Conservation (phyloP, 2,797 vertebrate species). For the Poecilia gillii region DNA sequence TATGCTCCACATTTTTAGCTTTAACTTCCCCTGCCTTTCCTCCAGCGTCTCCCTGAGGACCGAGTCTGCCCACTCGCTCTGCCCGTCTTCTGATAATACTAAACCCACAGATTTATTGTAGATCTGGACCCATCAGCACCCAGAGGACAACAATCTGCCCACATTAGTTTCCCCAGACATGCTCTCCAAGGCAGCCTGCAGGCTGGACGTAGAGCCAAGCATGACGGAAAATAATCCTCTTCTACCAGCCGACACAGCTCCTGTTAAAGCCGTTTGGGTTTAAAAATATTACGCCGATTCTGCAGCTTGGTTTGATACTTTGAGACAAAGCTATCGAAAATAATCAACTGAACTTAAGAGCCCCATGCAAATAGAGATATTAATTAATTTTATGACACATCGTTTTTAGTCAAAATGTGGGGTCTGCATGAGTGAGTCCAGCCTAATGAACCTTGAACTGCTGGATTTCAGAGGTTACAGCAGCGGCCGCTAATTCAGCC, state of each 20-base stretch:
- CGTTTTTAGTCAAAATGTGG: background rate
- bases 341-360: background rate
- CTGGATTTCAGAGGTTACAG: background rate
- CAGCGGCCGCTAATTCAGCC: background rate
- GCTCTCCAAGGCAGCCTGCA: conserved; percentile 45
- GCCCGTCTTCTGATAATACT: conserved; percentile 53
- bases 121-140: conserved; percentile 58
- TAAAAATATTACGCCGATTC: background rate
- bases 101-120: conserved; percentile 50
- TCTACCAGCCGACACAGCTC: conserved; percentile 12
- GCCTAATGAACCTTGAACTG: background rate
- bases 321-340: background rate
- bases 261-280: conserved; percentile 8
- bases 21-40: conserved; percentile 40
- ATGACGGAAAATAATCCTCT: conserved; percentile 33
- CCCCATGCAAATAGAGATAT: background rate
- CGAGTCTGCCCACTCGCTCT: conserved; percentile 55
- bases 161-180: conserved; percentile 61
- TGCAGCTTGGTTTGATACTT: background rate
- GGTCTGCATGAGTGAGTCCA: background rate
- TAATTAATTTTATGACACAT: background rate
- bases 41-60: conserved; percentile 23
- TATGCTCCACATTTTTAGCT: conserved; percentile 35
- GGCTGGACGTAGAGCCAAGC: conserved; percentile 28
- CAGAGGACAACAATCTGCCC: conserved; percentile 55